A percentile compares a stretch with the other conserved stretches of the same genome.
Conservation (phyloP, 2,113 vertebrate genomes). For the Phoenicopterus ruber region DNA sequence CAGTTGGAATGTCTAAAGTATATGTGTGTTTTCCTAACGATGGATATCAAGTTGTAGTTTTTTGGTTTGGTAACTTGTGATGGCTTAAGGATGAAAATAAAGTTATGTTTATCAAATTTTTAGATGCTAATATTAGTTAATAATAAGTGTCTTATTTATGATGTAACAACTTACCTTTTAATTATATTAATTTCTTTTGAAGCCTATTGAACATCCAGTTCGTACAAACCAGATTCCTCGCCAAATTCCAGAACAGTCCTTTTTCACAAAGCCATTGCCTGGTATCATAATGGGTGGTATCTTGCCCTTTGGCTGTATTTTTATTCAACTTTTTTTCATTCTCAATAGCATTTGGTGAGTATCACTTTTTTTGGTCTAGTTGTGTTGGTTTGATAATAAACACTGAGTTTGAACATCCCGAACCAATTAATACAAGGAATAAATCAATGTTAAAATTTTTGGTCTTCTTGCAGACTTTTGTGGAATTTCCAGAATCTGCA, state of each 20-base stretch:
- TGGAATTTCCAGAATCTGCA: neutral
- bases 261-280: slow-evolving; percentile 85
- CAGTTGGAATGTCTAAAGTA: neutral
- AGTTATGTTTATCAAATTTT: neutral
- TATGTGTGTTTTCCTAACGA: neutral
- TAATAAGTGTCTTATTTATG: neutral
- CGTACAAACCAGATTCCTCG: slow-evolving; percentile 86
- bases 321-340: slow-evolving; percentile 94
- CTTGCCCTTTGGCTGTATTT: slow-evolving; percentile 91
- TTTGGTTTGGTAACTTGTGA: neutral
- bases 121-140: neutral
- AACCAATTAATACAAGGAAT: neutral
- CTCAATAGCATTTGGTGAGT: slow-evolving; percentile 92
- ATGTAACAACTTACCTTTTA: neutral
- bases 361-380: neutral
- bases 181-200: neutral
- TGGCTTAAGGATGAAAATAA: neutral
- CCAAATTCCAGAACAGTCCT: slow-evolving; percentile 85
- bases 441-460: neutral
- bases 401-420: neutral
- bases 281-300: slow-evolving; percentile 89
- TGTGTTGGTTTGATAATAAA: neutral
- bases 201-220: slow-evolving; percentile 88
- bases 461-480: neutral
- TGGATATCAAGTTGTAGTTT: neutral